Evolutionary conservation across 2,113 vertebrate species (phyloP).

Genomic region (Lasiurus cinereus): DNA sequence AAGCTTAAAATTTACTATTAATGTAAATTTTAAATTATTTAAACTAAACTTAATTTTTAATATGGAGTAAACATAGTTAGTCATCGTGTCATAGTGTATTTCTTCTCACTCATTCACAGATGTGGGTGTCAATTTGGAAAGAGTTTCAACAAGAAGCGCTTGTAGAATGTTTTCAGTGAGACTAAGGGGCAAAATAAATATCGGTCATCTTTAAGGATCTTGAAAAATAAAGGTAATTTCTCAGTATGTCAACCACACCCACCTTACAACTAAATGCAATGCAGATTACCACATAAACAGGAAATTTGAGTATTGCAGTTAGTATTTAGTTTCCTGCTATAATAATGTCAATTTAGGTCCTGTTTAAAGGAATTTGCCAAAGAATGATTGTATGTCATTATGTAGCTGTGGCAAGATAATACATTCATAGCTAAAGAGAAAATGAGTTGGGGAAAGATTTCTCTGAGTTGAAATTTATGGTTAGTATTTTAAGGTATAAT

Average conservation of each 20-base stretch:
- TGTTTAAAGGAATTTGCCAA: slow-evolving; percentile 21
- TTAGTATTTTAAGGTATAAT: slow-evolving; percentile 13
- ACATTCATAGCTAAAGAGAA: slow-evolving; percentile 23
- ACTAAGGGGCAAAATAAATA: slow-evolving; percentile 31
- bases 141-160: slow-evolving; percentile 30
- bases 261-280: not conserved
- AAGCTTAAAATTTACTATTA: slow-evolving; percentile 62
- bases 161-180: slow-evolving; percentile 11
- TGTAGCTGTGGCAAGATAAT: slow-evolving; percentile 47
- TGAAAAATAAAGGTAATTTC: slow-evolving; percentile 53
- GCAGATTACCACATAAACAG: slow-evolving; percentile 18
- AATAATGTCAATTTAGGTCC: slow-evolving; percentile 1
- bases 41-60: slow-evolving; percentile 59
- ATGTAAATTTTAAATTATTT: slow-evolving; percentile 61
- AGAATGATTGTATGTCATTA: slow-evolving; percentile 43
- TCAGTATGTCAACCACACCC: not conserved
- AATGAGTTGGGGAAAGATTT: slow-evolving; percentile 60
- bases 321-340: slow-evolving; percentile 56
- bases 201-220: slow-evolving; percentile 27
- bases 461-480: slow-evolving; percentile 51
- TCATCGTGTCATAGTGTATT: not conserved
- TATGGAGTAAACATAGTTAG: slow-evolving; percentile 51
- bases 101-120: slow-evolving; percentile 62
- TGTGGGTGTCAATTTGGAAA: slow-evolving; percentile 40
- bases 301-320: not conserved